Conservation (phyloP, 2,797 vertebrate species). For the Gastrophryne carolinensis region DNA sequence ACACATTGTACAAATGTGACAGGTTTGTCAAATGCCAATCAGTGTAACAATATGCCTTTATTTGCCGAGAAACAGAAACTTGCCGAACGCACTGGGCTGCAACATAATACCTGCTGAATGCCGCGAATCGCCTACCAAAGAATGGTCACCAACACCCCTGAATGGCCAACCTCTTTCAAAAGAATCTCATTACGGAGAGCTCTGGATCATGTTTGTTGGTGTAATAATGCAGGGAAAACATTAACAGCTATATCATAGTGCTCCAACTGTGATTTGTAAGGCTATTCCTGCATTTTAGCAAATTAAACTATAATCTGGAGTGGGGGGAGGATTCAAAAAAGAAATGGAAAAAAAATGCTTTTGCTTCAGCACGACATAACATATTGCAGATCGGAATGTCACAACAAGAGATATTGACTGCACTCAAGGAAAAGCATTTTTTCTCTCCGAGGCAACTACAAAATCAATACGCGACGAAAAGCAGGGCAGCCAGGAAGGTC, state of each 20-base stretch:
- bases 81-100: slow-evolving; percentile 81
- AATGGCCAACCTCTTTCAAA: slow-evolving; percentile 84
- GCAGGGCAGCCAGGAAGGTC: slow-evolving; percentile 85
- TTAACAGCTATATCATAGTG: slow-evolving; percentile 83
- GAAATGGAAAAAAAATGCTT: slow-evolving; percentile 65
- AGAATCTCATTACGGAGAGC: slow-evolving; percentile 84
- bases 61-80: slow-evolving; percentile 85
- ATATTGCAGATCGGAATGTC: slow-evolving; percentile 86
- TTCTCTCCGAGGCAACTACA: slow-evolving; percentile 81
- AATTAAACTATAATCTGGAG: slow-evolving; percentile 77
- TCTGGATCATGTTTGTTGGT: slow-evolving; percentile 85
- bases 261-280: slow-evolving; percentile 83
- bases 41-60: slow-evolving; percentile 87
- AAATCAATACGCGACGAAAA: slow-evolving; percentile 92
- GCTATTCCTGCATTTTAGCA: slow-evolving; percentile 85
- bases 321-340: slow-evolving; percentile 53
- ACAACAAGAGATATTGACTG: slow-evolving; percentile 96
- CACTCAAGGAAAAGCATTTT: slow-evolving; percentile 80
- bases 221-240: slow-evolving; percentile 84
- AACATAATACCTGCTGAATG: slow-evolving; percentile 83
- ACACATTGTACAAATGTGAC: slow-evolving; percentile 82
- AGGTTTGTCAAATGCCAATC: slow-evolving; percentile 86
- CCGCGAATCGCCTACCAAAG: slow-evolving; percentile 81
- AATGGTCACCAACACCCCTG: slow-evolving; percentile 79
- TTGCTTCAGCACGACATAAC: slow-evolving; percentile 74